Base-by-base conservation (phyloP, 2,113 vertebrate genomes). In the Rhabdomys dilectus region DNA sequence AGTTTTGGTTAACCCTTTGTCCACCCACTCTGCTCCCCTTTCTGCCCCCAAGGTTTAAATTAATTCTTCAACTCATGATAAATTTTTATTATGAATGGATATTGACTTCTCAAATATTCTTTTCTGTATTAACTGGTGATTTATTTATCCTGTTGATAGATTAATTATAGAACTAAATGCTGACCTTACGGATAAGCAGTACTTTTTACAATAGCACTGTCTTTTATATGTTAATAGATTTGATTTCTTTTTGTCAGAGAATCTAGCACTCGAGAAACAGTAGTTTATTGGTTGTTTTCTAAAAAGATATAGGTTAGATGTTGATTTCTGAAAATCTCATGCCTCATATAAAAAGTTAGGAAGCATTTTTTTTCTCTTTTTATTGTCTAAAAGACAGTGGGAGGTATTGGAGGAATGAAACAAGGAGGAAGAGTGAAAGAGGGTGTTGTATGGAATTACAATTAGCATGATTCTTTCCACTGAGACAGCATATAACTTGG, bases 151-250 rank as follows among this genome's bases (percentile, higher is more conserved):
- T 76, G 3, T 36, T 68, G 26, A 29, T 29, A 76, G 42, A 42
- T 77, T 92, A 78, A 91, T 78, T 93, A 51, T 48, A 91, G 2
- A 77, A 3, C 91, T 9, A 95, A 87, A 89, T 81, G 19, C 26
- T 66, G 91, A 91, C 2, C 7, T 66, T 91, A 24, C 73, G 42
- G n/a, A 76, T 48, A 88, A 95, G 53, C 2, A 21, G 82, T 19
- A n/a, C 80, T 2, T 34, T 34, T 90, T 94, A 7, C 64, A 13
- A 76, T 48, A 6, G 82, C 24, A 87, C 56, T 75, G 70, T 76
- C 36, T 91, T 91, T 60, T 62, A 45, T 68, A 45, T 89, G 48
- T 62, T 92, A 48, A 19, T 80, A 22, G 48, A 68, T 91, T 90
- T 48, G 45, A 42, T 29, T 91, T 92, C 48, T 94, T 95, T 88